Evolutionary conservation across 2,797 vertebrate genomes (phyloP).

Genomic region (Lagocephalus sceleratus): DNA sequence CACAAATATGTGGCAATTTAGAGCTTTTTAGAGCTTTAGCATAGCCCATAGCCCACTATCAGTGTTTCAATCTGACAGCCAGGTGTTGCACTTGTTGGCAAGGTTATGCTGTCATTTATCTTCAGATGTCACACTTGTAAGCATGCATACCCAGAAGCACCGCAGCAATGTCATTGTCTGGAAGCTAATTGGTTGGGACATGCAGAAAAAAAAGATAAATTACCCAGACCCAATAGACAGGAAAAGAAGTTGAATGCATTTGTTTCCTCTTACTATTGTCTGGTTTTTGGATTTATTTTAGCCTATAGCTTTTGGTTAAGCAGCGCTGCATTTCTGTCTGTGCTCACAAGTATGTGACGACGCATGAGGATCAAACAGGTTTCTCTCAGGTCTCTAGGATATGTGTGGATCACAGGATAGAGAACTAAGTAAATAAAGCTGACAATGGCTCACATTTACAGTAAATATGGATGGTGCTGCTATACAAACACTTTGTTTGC

Average conservation of each 20-base stretch:
- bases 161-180: conserved; percentile 23
- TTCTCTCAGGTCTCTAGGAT: conserved; percentile 32
- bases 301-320: neutral
- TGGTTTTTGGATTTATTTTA: neutral
- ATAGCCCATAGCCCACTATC: conserved; percentile 46
- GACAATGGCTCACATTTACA: conserved; percentile 67
- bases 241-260: neutral
- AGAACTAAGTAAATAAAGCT: conserved; percentile 53
- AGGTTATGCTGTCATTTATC: conserved; percentile 54
- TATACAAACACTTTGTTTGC: conserved; percentile 33
- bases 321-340: neutral
- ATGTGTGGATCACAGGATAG: conserved; percentile 44
- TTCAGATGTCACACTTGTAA: conserved; percentile 52
- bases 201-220: conserved; percentile 3
- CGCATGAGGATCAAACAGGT: conserved; percentile 22
- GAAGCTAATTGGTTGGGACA: conserved; percentile 22
- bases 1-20: neutral
- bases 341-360: conserved; percentile 9
- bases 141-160: conserved; percentile 19
- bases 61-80: conserved; percentile 75
- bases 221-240: neutral
- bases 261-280: neutral
- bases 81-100: conserved; percentile 76
- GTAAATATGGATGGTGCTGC: conserved; percentile 60
- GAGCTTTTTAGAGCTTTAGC: conserved; percentile 10